Evolutionary conservation across 2,797 vertebrate genomes (phyloP), one percentile per base, ranked within the genome.

Genomic region (Acanthiza pusilla): DNA sequence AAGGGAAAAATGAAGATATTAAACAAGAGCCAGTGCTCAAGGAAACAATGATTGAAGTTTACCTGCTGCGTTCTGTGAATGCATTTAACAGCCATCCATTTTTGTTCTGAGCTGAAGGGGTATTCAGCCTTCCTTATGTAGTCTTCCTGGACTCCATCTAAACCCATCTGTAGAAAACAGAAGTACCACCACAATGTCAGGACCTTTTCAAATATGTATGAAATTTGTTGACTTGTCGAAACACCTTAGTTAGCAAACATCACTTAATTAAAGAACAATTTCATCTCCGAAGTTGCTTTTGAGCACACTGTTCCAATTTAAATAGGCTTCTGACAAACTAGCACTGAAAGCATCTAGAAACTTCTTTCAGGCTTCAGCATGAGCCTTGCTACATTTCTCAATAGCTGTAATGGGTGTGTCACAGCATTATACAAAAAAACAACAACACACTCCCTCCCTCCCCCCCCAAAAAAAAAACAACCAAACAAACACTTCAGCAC

Each of bases 11-110:
- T 8, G 2, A 88, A 45, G 48, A 23, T 4, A 53, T 20, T 54
- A 85, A 85, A 54, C 10, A 45, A 57, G 53, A 84, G 71, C 55
- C 36, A 85, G 32, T 3, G 68, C 11, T 30, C 38, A 45, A 32
- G 17, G 27, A 50, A 92, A 55, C 8, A 78, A 38, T 4, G 45
- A 68, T 0, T 81, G 48, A 93, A 70, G 48, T 26, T 76, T 97
- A 99, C 98, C 98, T 98, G 98, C 95, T 99, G 99, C 0, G 98
- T 98, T 95, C 98, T 98, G 94, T 99, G 99, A 55, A 99, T 98
- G 48, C 98, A 99, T 77, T 99, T 99, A 17, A 99, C 98, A 2
- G 99, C 98, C 99, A 99, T 99, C 99, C 99, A 99, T 95, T 99
- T 99, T 87, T 99, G 98, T 94, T 99, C 99, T 1, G 99, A 99